Conservation (phyloP, 2,797 vertebrate species). For the Enoplosus armatus region DNA sequence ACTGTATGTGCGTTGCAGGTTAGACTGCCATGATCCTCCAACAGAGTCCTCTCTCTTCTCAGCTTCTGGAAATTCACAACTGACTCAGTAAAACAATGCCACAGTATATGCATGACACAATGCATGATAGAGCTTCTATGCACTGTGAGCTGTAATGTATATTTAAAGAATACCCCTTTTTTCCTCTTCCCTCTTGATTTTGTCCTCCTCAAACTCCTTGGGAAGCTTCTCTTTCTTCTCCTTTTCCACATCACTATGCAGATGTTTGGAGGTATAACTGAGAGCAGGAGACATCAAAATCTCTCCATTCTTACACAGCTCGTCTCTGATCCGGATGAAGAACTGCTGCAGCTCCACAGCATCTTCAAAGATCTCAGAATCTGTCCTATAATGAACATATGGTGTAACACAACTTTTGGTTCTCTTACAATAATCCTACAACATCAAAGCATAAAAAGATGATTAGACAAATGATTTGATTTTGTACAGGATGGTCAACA, state of each 20-base stretch:
- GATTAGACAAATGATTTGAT: neutral
- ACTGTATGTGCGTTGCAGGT: constrained; percentile 94
- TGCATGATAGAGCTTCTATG: neutral
- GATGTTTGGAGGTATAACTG: constrained; percentile 96
- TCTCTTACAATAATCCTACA: constrained; percentile 6
- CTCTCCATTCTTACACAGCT: constrained; percentile 98
- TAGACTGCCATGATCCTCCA: constrained; percentile 89
- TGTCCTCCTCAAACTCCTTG: constrained; percentile 97
- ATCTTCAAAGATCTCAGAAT: constrained; percentile 99
- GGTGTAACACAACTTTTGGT: neutral
- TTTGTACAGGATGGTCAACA: constrained; percentile 19
- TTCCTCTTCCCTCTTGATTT: constrained; percentile 97
- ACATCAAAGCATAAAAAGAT: neutral
- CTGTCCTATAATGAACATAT: constrained; percentile 84
- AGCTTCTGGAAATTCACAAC: constrained; percentile 87
- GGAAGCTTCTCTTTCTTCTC: constrained; percentile 98
- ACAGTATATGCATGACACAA: neutral
- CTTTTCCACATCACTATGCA: constrained; percentile 97
- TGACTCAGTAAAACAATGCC: constrained; percentile 20
- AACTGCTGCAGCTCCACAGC: constrained; percentile 98
- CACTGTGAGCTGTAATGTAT: neutral
- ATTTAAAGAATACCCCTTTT: constrained; percentile 87
- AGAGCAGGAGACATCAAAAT: constrained; percentile 97
- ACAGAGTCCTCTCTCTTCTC: constrained; percentile 95
- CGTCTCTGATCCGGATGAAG: constrained; percentile 97